Conservation (phyloP, 2,797 vertebrate species). For the Agapornis canus region DNA sequence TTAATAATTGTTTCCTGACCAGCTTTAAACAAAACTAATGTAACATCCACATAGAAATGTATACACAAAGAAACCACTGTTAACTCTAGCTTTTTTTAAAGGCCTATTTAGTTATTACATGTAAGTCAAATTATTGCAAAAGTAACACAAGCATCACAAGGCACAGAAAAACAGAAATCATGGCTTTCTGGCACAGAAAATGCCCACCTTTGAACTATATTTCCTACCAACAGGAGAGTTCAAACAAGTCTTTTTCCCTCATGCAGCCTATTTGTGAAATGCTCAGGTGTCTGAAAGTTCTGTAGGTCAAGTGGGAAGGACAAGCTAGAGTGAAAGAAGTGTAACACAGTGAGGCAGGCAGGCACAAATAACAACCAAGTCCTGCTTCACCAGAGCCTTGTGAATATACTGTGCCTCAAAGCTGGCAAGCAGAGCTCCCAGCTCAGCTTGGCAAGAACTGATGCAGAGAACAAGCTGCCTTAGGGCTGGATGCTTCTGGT, state of each 20-base stretch:
- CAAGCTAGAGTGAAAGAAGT: neutral
- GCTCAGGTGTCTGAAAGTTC: neutral
- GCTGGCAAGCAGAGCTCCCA: neutral
- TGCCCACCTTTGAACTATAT: neutral
- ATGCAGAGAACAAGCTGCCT: neutral
- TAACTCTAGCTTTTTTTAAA: neutral
- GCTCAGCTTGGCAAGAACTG: accelerated
- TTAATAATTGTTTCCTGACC: slow-evolving; percentile 20
- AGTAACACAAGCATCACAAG: neutral
- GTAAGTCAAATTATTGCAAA: neutral
- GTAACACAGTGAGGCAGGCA: accelerated
- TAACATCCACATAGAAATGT: neutral
- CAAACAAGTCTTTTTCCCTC: neutral
- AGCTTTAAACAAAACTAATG: slow-evolving; percentile 35
- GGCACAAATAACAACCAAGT: neutral
- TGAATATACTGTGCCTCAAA: accelerated
- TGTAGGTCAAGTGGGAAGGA: neutral
- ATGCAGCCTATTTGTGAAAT: neutral
- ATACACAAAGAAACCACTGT: neutral
- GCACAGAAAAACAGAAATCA: neutral
- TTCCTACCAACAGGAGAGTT: neutral
- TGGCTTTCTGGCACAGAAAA: neutral
- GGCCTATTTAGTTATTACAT: neutral
- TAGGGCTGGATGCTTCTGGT: neutral
- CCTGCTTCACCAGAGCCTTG: neutral